These are phyloP conservation scores for Xyrauchen texanus DNA, from an alignment of 2,113 vertebrate genomes.

Conservation along the genomic window DNA sequence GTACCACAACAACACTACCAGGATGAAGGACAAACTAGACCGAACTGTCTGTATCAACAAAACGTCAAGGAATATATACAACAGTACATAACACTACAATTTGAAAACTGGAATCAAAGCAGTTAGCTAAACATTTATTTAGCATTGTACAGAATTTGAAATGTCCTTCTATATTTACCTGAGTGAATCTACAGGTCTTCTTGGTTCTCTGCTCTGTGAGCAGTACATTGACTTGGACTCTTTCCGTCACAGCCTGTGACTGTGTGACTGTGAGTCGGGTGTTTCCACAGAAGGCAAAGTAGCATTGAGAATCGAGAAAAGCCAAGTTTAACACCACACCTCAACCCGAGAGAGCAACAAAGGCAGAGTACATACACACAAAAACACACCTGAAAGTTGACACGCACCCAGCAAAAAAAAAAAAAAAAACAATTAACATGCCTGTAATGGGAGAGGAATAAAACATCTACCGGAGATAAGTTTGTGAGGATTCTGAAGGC, in stretches of 20 bases:
- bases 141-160: too few species aligned
- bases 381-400: not conserved
- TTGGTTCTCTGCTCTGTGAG: not conserved
- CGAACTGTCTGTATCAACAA: not conserved
- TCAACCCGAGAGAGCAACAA: slow-evolving; percentile 32
- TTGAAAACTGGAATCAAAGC: too few species aligned
- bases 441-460: slow-evolving; percentile 24
- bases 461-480: not conserved
- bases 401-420: not conserved
- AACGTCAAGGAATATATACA: not conserved
- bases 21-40: not conserved
- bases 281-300: slow-evolving; percentile 52
- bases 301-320: slow-evolving; percentile 24
- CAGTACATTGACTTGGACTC: not conserved
- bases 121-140: too few species aligned
- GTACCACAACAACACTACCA: not conserved
- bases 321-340: slow-evolving; percentile 50
- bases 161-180: slow-evolving; percentile 22
- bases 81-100: not conserved
- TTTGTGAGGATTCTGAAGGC: slow-evolving; percentile 5
- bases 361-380: not conserved
- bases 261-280: not conserved
- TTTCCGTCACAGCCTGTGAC: not conserved
- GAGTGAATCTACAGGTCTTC: not conserved
- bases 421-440: not conserved